phyloP scores from a whole-genome alignment of 2,888 invertebrate genomes.

The Polymixis lichenea region DNA sequence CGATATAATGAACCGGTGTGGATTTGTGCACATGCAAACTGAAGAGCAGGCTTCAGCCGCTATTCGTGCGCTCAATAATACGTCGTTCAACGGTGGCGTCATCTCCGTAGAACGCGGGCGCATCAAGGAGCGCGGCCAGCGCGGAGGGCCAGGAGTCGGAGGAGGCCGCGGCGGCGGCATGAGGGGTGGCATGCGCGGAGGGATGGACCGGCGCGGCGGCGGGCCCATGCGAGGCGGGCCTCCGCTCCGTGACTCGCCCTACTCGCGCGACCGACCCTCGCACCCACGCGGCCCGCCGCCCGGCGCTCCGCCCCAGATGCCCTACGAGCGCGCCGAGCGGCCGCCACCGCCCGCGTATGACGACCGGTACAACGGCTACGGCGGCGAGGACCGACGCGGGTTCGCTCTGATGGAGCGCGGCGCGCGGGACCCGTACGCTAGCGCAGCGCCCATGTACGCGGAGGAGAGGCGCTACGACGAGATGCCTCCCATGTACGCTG shows the following conservation, averaged over 20 bases:
- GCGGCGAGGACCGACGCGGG: slow-evolving; percentile 86
- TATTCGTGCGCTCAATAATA: slow-evolving; percentile 94
- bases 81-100: slow-evolving; percentile 95
- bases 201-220: slow-evolving; percentile 81
- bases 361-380: slow-evolving; percentile 85
- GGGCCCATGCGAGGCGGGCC: slow-evolving; percentile 77
- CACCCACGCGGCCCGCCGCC: slow-evolving; percentile 79
- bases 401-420: slow-evolving; percentile 85
- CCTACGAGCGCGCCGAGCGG: slow-evolving; percentile 82
- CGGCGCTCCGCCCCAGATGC: slow-evolving; percentile 74
- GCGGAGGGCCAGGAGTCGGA: slow-evolving; percentile 86
- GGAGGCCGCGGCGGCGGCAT: slow-evolving; percentile 79
- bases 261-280: slow-evolving; percentile 78
- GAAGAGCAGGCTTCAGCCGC: slow-evolving; percentile 95
- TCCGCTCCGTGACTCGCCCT: slow-evolving; percentile 79
- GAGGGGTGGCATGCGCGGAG: slow-evolving; percentile 87
- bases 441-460: slow-evolving; percentile 75
- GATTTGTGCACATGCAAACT: slow-evolving; percentile 97
- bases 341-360: slow-evolving; percentile 76
- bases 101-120: slow-evolving; percentile 96
- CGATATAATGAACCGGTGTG: slow-evolving; percentile 98
- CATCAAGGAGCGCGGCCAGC: slow-evolving; percentile 92
- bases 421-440: slow-evolving; percentile 82
- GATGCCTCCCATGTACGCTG: slow-evolving; percentile 72
- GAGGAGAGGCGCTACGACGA: slow-evolving; percentile 70